A percentile compares a stretch with the other conserved stretches of the same genome.
Conservation (phyloP, 2,888 invertebrate species). For the Nycteola revayana region DNA sequence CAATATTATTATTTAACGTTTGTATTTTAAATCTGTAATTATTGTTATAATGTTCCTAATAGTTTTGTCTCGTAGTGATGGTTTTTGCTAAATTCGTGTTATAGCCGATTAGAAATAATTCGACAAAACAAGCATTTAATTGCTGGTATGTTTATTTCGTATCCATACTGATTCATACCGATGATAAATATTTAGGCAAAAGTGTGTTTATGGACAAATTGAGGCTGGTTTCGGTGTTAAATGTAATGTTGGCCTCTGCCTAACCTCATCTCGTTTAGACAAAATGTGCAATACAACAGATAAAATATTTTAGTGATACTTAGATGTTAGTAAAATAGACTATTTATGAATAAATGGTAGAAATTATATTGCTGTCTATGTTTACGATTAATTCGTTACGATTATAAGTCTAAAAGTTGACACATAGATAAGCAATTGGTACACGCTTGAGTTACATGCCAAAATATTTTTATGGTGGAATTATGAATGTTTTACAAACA, state of each 20-base stretch:
- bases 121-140: conserved; percentile 36
- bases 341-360: conserved; percentile 54
- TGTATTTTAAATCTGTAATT: conserved; percentile 65
- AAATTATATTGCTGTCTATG: conserved; percentile 61
- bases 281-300: conserved; percentile 74
- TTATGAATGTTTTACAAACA: too few species aligned
- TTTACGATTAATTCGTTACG: conserved; percentile 52
- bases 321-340: conserved; percentile 56
- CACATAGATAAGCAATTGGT: conserved; percentile 32
- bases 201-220: conserved; percentile 28
- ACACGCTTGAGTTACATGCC: background rate
- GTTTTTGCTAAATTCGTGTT: conserved; percentile 56
- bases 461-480: conserved; percentile 18
- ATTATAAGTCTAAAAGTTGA: conserved; percentile 45
- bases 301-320: conserved; percentile 42
- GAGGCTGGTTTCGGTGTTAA: conserved; percentile 24
- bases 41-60: conserved; percentile 80
- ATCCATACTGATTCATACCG: conserved; percentile 10
- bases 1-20: conserved; percentile 57
- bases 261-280: conserved; percentile 29
- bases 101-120: conserved; percentile 43
- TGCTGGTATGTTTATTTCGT: conserved; percentile 32
- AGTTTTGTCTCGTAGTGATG: conserved; percentile 64
- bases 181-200: conserved; percentile 17
- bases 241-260: conserved; percentile 3